phyloP scores from a whole-genome alignment of 2,888 invertebrate species.

The Callimorpha dominula region DNA sequence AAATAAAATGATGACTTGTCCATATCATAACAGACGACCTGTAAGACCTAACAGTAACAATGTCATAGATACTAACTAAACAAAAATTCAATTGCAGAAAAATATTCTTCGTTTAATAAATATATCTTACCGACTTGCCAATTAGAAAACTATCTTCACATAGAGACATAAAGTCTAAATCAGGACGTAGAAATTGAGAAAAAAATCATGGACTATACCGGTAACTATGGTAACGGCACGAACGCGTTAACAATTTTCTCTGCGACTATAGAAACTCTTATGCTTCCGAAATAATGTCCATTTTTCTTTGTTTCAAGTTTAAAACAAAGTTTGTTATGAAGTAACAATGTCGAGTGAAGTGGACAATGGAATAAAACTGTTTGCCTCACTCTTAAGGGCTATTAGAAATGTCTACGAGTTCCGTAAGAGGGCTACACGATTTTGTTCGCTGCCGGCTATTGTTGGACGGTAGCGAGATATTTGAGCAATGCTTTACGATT shows the following conservation, averaged over 20 bases:
- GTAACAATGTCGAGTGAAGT: constrained; percentile 75
- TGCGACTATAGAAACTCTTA: constrained; percentile 40
- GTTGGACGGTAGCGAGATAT: constrained; percentile 51
- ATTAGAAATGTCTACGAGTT: constrained; percentile 81
- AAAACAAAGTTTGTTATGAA: constrained; percentile 53
- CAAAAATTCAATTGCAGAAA: constrained; percentile 62
- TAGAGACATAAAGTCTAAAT: constrained; percentile 38
- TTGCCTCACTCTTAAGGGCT: constrained; percentile 82
- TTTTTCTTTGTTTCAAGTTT: constrained; percentile 38
- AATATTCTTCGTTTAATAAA: constrained; percentile 52
- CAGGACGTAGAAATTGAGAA: constrained; percentile 42
- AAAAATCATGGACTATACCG: constrained; percentile 63
- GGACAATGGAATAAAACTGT: constrained; percentile 83
- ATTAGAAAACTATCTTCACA: constrained; percentile 30
- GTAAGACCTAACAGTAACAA: constrained; percentile 37
- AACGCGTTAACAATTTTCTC: constrained; percentile 51
- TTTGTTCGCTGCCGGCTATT: constrained; percentile 56
- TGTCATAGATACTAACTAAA: constrained; percentile 53
- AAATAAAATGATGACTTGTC: not conserved
- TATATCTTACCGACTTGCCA: constrained; percentile 30
- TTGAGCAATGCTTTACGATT: constrained; percentile 48
- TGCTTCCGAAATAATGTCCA: constrained; percentile 28
- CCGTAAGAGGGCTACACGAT: constrained; percentile 59
- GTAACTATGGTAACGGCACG: constrained; percentile 81
- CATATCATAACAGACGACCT: constrained; percentile 9